Conservation (phyloP, 1,140 invertebrate species). For the honey bee (Apis mellifera) region Amel_HAv3.1 CM009945.2:1900001-1900500, state of each 20-base stretch:
- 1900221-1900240: slow-evolving; percentile 40
- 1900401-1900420: background rate
- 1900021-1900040: background rate
- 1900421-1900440: background rate
- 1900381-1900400: background rate
- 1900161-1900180: background rate
- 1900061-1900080: background rate
- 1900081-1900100: background rate
- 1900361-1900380: background rate
- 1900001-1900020: slow-evolving; percentile 1
- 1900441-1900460: background rate
- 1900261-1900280: background rate
- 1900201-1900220: slow-evolving; percentile 33
- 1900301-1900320: background rate
- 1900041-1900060: background rate
- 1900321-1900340: background rate
- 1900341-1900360: background rate
- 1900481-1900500: background rate
- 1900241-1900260: slow-evolving; percentile 33
- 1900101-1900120: background rate
- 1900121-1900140: background rate
- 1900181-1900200: background rate
- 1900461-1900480: too few relatives aligned
- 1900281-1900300: background rate
- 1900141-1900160: background rate